Percentiles rank a stretch among this genome's conserved stretches.
These are phyloP conservation scores for Ornithoptera alexandrae DNA, from an alignment of 2,888 invertebrate genomes.

Conservation along the genomic window DNA sequence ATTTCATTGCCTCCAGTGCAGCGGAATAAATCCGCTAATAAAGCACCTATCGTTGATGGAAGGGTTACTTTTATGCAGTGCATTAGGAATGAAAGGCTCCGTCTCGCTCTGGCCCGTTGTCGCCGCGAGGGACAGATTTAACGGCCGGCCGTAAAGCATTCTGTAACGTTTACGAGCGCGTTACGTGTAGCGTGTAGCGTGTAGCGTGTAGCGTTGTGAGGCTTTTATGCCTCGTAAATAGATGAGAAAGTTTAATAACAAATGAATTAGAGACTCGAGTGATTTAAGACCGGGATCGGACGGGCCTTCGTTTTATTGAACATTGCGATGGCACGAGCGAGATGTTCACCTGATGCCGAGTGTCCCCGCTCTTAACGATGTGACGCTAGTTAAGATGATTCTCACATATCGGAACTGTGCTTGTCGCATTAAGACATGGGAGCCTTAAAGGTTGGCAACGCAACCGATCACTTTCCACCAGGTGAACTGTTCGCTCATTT, in stretches of 20 bases:
- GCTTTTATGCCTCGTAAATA: slow-evolving; percentile 27
- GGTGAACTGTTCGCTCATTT: too few species aligned
- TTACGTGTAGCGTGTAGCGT: slow-evolving; percentile 13
- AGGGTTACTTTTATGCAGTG: slow-evolving; percentile 24
- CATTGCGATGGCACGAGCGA: too few species aligned
- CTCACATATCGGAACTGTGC: too few species aligned
- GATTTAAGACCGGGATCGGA: slow-evolving; percentile 14
- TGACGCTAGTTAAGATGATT: too few species aligned
- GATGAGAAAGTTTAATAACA: slow-evolving; percentile 27
- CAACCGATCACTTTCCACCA: too few species aligned
- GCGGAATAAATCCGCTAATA: slow-evolving; percentile 3
- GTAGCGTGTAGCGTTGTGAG: slow-evolving; percentile 11
- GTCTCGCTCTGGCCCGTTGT: slow-evolving; percentile 1
- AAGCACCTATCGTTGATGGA: slow-evolving; percentile 14
- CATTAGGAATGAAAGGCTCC: slow-evolving; percentile 21
- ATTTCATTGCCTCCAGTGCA: neutral
- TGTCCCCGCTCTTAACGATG: too few species aligned
- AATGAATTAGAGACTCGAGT: slow-evolving; percentile 22
- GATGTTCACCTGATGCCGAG: too few species aligned
- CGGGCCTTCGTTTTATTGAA: neutral
- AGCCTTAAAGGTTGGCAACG: too few species aligned
- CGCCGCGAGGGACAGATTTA: slow-evolving; percentile 21
- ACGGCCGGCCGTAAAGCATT: slow-evolving; percentile 19
- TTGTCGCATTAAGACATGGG: too few species aligned
- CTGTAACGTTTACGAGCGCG: slow-evolving; percentile 26